Evolutionary conservation across 92 coral and sea anemone genomes (phyloP), one percentile per base, ranked within the genome.

Genomic region (Umimayanthus chanpuru): DNA sequence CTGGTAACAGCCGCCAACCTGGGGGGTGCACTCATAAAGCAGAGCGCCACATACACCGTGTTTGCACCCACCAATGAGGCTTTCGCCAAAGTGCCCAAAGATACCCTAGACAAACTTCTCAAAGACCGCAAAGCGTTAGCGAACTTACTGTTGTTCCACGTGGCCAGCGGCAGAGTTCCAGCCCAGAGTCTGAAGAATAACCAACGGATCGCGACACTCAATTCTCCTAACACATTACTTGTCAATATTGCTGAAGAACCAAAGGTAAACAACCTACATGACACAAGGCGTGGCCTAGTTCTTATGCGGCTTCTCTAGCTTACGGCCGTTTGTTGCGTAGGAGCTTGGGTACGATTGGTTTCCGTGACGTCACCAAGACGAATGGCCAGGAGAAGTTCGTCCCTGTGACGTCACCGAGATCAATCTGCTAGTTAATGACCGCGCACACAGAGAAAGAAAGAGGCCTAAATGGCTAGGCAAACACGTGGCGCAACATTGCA

Each of bases 61-160:
- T 95, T 95, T 72, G 93, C 93, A 6, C 98, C 98, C 11, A 86
- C 86, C 32, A 90, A 95, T 80, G 83, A 89, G 74, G 98, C 98
- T 6, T 92, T 95, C 81, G 71, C 88, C 75, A 88, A 92, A 26
- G 79, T 95, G 55, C 92, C 96, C 2, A 55, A 88, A 81, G 82
- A 66, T 65, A 89, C 89, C 15, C 67, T 90, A 80, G 77, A 91
- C 18, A 84, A 79, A 28, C 86, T 94, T 28, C 72, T 55, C 50
- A 81, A 41, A 41, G 90, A 92, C 87, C 76, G 72, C 26, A 82
- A 88, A 53, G 73, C 73, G 28, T 92, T 94, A 20, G 91, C 95
- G 4, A 83, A 91, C 75, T 82, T 89, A 55, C 88, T 95, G 61
- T 79, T 90, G 82, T 86, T 89, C 75, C 98, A 95, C 72, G 92